Conservation (phyloP, 2,113 vertebrate genomes). For the Lichenostomus cassidix region DNA sequence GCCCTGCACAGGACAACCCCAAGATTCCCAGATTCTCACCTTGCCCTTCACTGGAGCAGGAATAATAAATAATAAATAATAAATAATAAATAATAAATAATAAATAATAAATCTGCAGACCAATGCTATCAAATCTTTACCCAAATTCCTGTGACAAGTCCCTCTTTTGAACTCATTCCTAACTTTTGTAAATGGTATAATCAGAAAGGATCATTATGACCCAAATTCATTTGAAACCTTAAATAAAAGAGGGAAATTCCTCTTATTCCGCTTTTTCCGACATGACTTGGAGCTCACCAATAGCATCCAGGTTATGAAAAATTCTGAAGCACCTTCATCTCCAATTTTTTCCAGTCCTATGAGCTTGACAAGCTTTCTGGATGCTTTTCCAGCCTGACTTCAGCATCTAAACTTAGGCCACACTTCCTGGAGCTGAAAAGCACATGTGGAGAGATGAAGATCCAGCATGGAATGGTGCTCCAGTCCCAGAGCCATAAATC, state of each 20-base stretch:
- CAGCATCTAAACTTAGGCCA: background rate
- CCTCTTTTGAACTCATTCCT: background rate
- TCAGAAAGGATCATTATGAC: background rate
- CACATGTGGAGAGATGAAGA: background rate
- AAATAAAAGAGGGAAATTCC: background rate
- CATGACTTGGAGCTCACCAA: background rate
- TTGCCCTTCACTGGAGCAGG: background rate
- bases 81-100: no score
- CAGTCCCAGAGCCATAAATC: background rate
- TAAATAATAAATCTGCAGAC: background rate
- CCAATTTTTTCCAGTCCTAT: background rate
- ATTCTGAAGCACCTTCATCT: background rate
- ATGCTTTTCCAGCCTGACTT: background rate
- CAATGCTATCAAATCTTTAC: background rate
- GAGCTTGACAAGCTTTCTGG: background rate
- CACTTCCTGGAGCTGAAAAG: background rate
- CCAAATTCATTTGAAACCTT: background rate
- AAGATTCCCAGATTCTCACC: background rate
- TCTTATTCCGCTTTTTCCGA: background rate
- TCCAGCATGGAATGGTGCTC: background rate
- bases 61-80: no score
- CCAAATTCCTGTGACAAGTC: background rate
- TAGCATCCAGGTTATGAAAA: background rate
- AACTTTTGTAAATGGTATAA: background rate
- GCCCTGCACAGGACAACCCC: background rate